Conservation (phyloP, 1,140 invertebrate genomes). For the Amyelois transitella region DNA sequence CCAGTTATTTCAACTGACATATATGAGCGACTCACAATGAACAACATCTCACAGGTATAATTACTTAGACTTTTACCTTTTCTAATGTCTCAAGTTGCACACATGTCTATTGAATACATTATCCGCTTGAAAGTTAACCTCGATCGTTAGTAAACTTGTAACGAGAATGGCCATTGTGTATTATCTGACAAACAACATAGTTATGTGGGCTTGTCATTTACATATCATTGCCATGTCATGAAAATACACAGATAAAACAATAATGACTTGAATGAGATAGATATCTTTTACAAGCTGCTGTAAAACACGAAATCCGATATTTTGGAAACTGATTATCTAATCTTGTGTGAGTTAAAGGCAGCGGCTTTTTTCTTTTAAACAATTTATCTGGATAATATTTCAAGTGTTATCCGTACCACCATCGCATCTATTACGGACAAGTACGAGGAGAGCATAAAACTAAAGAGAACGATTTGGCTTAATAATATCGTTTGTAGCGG, state of each 20-base stretch:
- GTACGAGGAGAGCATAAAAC: conserved; percentile 56
- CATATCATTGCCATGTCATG: not conserved
- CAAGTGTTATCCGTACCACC: conserved; percentile 35
- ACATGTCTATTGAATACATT: conserved; percentile 4
- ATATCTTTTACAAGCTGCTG: conserved; percentile 20
- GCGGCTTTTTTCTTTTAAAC: conserved; percentile 23
- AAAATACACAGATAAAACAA: not conserved
- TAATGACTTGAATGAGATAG: not conserved
- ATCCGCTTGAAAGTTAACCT: conserved; percentile 8
- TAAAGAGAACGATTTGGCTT: conserved; percentile 47
- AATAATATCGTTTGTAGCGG: conserved; percentile 47
- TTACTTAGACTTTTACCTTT: conserved; percentile 49
- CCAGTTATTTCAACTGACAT: conserved; percentile 49
- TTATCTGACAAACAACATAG: not conserved
- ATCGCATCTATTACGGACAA: conserved; percentile 35
- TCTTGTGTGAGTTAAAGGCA: not conserved
- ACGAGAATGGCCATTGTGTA: not conserved
- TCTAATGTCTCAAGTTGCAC: conserved; percentile 22
- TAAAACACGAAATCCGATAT: conserved; percentile 26
- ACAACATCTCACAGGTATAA: conserved; percentile 42
- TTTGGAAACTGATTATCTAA: not conserved
- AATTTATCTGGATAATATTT: conserved; percentile 27
- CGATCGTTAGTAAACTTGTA: conserved; percentile 14
- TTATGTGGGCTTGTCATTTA: not conserved
- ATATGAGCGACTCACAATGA: conserved; percentile 54